phyloP scores from a whole-genome alignment of 2,888 invertebrate genomes.

The Protonemura montana region DNA sequence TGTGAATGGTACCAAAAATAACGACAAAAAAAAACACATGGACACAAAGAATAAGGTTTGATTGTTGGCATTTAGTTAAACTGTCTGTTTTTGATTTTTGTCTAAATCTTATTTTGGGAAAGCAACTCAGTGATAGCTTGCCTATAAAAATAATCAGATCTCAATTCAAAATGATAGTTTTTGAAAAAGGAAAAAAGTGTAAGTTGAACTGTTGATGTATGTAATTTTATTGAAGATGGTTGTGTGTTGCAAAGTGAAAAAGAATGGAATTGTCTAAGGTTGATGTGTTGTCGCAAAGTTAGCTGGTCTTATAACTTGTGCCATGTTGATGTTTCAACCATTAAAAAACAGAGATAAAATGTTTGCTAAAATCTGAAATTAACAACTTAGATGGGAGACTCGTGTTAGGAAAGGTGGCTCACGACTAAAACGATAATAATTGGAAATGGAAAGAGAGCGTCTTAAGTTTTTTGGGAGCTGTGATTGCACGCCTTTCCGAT shows the following conservation, averaged over 20 bases:
- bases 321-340: conserved; percentile 4
- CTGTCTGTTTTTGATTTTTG: conserved; percentile 25
- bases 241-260: neutral
- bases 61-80: conserved; percentile 38
- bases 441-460: neutral
- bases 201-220: neutral
- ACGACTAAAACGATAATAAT: neutral
- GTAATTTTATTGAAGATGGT: conserved; percentile 16
- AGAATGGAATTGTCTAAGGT: neutral
- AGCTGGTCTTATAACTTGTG: conserved; percentile 21
- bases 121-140: conserved; percentile 33
- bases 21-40: too few species aligned
- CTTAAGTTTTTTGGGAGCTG: neutral
- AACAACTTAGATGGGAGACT: neutral
- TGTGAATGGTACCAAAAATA: neutral
- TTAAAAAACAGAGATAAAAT: neutral
- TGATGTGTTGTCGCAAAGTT: neutral
- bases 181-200: neutral
- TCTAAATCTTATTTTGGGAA: conserved; percentile 18
- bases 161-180: conserved; percentile 34
- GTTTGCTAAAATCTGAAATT: neutral
- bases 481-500: neutral
- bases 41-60: conserved; percentile 8
- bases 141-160: conserved; percentile 31
- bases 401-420: neutral